Conservation (phyloP, 2,113 vertebrate species). For the Maccullochella peelii region DNA sequence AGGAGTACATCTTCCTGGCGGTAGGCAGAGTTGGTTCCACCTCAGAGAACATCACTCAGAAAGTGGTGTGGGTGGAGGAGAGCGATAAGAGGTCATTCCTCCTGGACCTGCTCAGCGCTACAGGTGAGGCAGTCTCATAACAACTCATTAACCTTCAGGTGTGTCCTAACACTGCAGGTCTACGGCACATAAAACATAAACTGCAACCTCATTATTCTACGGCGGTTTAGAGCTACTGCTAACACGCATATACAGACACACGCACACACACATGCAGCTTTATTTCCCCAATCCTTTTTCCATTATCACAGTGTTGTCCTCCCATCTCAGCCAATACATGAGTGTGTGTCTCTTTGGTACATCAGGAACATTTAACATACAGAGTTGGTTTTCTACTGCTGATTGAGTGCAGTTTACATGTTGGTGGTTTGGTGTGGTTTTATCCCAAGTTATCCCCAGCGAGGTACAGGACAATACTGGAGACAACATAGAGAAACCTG, state of each 20-base stretch:
- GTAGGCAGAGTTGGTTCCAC: constrained; percentile 98
- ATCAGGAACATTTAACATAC: constrained; percentile 31
- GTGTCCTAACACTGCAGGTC: not conserved
- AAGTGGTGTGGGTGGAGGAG: constrained; percentile 99
- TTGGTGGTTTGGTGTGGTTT: constrained; percentile 82
- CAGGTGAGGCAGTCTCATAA: constrained; percentile 86
- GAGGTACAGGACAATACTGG: constrained; percentile 85
- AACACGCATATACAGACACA: constrained; percentile 1
- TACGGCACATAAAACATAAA: not conserved
- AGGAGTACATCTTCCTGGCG: constrained; percentile 98
- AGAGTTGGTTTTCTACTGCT: constrained; percentile 41
- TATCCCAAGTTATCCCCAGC: constrained; percentile 85
- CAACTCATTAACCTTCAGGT: not conserved
- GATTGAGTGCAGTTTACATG: constrained; percentile 61
- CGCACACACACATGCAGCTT: constrained; percentile 9
- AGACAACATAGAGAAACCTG: constrained; percentile 85
- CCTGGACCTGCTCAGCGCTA: constrained; percentile 96
- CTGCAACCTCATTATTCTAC: not conserved
- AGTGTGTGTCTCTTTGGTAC: constrained; percentile 27
- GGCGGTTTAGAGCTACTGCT: not conserved
- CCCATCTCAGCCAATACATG: constrained; percentile 37
- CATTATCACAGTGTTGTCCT: constrained; percentile 27
- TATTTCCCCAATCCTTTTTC: constrained; percentile 23
- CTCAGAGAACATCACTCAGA: constrained; percentile 99
- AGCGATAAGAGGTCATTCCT: constrained; percentile 96